Evolutionary conservation across 2,113 vertebrate species (phyloP).

Genomic region (Nematolebias whitei): DNA sequence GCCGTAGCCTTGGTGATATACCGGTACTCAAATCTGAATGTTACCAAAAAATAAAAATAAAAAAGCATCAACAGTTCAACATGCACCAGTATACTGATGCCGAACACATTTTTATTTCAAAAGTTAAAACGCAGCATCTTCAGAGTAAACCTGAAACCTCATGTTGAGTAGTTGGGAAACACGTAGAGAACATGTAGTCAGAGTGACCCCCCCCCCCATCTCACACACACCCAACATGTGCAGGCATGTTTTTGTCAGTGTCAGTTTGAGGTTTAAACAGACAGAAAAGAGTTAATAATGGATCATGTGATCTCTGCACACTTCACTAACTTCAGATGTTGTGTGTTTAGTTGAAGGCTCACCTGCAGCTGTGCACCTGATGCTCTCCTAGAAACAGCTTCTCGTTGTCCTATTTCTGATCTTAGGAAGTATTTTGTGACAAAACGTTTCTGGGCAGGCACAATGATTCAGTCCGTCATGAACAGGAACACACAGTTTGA

Average conservation of each 20-base stretch:
- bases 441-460: slow-evolving; percentile 2
- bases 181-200: slow-evolving; percentile 18
- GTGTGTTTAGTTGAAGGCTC: neutral
- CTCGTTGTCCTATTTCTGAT: neutral
- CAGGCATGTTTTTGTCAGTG: slow-evolving; percentile 23
- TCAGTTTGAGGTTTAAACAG: slow-evolving; percentile 18
- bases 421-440: neutral
- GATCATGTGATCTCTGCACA: slow-evolving; percentile 25
- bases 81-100: neutral
- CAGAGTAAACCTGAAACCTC: neutral
- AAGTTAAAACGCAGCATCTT: neutral
- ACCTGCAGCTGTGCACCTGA: slow-evolving; percentile 13
- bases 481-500: too few relatives aligned
- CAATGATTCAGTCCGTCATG: too few relatives aligned
- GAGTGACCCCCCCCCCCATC: neutral
- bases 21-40: too few relatives aligned
- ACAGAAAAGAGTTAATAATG: slow-evolving; percentile 27
- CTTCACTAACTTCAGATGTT: slow-evolving; percentile 8
- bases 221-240: slow-evolving; percentile 22
- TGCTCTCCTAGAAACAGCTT: neutral
- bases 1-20: too few relatives aligned
- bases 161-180: too few relatives aligned
- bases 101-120: neutral
- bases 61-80: neutral
- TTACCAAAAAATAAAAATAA: too few relatives aligned